phyloP scores from a whole-genome alignment of 2,888 invertebrate genomes.

The Sesia bembeciformis region DNA sequence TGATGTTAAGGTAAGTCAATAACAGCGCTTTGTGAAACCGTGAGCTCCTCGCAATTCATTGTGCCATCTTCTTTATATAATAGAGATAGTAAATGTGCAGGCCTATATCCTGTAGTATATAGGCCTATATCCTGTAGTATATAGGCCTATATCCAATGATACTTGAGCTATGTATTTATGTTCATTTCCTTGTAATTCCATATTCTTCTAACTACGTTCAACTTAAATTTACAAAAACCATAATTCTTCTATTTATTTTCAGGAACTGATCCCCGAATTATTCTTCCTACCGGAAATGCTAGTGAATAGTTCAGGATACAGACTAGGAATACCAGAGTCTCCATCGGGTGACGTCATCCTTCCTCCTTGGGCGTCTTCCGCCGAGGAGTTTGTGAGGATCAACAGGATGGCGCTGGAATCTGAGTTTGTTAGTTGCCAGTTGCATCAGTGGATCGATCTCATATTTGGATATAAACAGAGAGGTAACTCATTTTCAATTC shows the following conservation, averaged over 20 bases:
- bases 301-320: constrained; percentile 86
- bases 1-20: constrained; percentile 88
- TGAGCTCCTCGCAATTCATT: too few species aligned
- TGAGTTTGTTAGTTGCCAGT: constrained; percentile 98
- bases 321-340: constrained; percentile 92
- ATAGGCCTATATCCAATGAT: too few species aligned
- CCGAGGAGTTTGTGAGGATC: constrained; percentile 98
- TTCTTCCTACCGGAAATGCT: constrained; percentile 99
- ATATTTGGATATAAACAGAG: constrained; percentile 99
- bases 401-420: constrained; percentile 99
- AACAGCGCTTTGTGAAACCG: too few species aligned
- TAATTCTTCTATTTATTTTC: constrained; percentile 16
- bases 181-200: too few species aligned
- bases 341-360: constrained; percentile 89
- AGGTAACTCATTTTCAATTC: constrained; percentile 66
- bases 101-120: too few species aligned
- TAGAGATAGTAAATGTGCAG: too few species aligned
- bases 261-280: constrained; percentile 98
- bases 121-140: too few species aligned
- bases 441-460: constrained; percentile 99
- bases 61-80: too few species aligned
- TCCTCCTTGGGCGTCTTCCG: constrained; percentile 97
- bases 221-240: too few species aligned
- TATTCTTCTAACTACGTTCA: too few species aligned
- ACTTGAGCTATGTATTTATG: too few species aligned